A percentile compares a stretch with the other conserved stretches of the same genome.
Conservation (phyloP, 2,113 vertebrate genomes). For the Ochotona curzoniae region DNA sequence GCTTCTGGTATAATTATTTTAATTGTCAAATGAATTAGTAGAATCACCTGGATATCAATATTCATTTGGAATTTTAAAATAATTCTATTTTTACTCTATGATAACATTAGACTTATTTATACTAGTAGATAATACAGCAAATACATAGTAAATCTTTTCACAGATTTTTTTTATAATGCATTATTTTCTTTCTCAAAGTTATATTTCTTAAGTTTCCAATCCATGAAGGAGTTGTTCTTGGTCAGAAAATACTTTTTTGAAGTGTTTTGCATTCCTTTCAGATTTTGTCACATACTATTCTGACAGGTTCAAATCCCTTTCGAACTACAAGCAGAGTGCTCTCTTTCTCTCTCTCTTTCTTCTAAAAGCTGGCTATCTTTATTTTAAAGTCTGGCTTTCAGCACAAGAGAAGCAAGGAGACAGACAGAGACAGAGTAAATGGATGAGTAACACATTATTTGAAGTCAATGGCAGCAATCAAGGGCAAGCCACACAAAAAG, state of each 20-base stretch:
- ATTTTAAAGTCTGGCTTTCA: neutral
- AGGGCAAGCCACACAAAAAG: neutral
- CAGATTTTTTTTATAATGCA: neutral
- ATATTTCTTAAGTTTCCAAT: neutral
- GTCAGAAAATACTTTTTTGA: neutral
- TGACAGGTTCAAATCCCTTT: conserved; percentile 13
- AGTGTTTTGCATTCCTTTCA: neutral
- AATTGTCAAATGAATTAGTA: neutral
- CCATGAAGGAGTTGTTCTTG: neutral
- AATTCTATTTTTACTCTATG: neutral
- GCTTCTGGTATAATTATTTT: neutral
- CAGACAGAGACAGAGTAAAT: neutral
- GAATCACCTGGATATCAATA: neutral
- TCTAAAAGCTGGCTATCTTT: conserved; percentile 2
- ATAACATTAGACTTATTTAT: neutral
- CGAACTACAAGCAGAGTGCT: neutral
- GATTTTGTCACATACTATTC: neutral
- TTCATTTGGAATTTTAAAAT: neutral
- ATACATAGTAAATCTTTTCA: neutral
- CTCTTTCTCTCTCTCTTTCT: neutral
- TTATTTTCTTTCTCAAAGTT: neutral
- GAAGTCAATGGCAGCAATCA: neutral
- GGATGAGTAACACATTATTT: neutral
- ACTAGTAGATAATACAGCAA: neutral
- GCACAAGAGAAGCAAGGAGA: neutral